phyloP scores from a whole-genome alignment of 2,888 invertebrate genomes.

The Tetranychus piercei region DNA sequence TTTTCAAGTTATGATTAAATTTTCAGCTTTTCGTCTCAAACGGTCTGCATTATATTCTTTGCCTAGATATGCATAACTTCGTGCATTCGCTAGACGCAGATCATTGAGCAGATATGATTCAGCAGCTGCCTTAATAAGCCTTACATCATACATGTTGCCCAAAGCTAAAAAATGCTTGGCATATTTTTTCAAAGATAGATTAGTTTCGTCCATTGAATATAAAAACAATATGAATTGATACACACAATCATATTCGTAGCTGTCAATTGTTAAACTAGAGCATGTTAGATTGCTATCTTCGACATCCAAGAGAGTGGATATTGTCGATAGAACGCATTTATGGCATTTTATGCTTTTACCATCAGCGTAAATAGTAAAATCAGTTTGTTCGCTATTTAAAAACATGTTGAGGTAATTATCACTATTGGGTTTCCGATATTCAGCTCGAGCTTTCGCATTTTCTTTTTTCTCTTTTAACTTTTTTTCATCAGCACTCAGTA shows the following conservation, averaged over 20 bases:
- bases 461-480: neutral
- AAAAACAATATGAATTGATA: neutral
- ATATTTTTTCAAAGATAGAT: neutral
- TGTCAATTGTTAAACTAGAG: neutral
- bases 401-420: neutral
- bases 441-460: neutral
- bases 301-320: neutral
- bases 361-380: neutral
- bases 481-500: neutral
- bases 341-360: neutral
- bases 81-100: slow-evolving; percentile 16
- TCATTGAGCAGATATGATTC: neutral
- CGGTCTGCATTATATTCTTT: neutral
- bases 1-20: neutral
- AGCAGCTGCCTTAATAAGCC: neutral
- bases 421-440: neutral
- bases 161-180: neutral
- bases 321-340: neutral
- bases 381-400: neutral
- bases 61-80: neutral
- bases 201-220: neutral
- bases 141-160: neutral
- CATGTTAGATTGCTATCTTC: neutral
- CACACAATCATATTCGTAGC: neutral
- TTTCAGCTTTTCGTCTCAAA: neutral